phyloP scores from a whole-genome alignment of 2,797 vertebrate genomes.

The Schizopygopsis malacanthus region DNA sequence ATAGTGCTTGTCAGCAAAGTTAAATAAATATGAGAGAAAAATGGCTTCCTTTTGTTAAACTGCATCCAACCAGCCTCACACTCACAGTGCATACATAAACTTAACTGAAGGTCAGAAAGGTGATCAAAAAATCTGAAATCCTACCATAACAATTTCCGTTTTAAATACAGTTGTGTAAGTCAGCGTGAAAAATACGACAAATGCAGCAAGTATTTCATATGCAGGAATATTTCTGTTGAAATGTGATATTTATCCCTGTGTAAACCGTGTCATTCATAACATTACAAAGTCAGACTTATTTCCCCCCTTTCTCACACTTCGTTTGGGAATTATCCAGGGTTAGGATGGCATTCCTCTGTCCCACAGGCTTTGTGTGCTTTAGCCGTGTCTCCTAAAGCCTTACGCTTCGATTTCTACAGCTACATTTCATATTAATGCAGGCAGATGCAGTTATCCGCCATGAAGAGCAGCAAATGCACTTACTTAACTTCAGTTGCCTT shows the following conservation, averaged over 20 bases:
- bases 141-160: slow-evolving; percentile 79
- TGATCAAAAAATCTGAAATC: slow-evolving; percentile 70
- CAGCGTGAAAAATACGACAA: slow-evolving; percentile 80
- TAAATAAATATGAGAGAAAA: not conserved
- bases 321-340: slow-evolving; percentile 78
- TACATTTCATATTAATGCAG: slow-evolving; percentile 73
- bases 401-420: slow-evolving; percentile 64
- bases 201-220: slow-evolving; percentile 75
- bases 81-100: not conserved
- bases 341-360: slow-evolving; percentile 75
- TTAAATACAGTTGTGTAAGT: slow-evolving; percentile 74
- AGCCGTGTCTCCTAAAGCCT: slow-evolving; percentile 77
- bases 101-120: slow-evolving; percentile 25
- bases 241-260: slow-evolving; percentile 80
- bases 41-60: not conserved
- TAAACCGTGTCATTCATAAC: slow-evolving; percentile 80
- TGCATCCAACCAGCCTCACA: not conserved
- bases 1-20: not conserved
- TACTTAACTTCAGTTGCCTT: slow-evolving; percentile 23
- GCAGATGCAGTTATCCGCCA: slow-evolving; percentile 70
- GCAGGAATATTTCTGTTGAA: slow-evolving; percentile 77
- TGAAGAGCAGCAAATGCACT: slow-evolving; percentile 58
- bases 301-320: slow-evolving; percentile 83
- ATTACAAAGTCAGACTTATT: slow-evolving; percentile 81
- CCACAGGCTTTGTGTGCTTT: slow-evolving; percentile 78